phyloP scores from a whole-genome alignment of 2,113 vertebrate genomes.

The Bucco capensis region DNA sequence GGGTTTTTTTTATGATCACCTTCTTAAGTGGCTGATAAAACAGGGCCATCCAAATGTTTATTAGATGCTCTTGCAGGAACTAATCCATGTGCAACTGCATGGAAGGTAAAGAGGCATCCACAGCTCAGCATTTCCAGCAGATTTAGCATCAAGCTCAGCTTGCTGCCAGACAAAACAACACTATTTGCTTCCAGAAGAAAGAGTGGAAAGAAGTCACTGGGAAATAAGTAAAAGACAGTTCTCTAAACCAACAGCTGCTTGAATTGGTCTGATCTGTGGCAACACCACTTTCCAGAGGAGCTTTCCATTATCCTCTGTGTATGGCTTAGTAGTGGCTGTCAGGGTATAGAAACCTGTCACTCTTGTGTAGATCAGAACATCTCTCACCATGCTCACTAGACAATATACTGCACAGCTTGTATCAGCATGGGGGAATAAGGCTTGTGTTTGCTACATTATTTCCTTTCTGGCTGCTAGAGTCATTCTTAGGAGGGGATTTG shows the following conservation, averaged over 20 bases:
- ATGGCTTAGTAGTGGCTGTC: background rate
- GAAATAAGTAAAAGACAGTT: background rate
- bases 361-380: background rate
- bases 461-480: background rate
- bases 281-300: background rate
- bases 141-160: conserved; percentile 18
- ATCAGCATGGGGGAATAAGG: background rate
- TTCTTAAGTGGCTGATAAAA: background rate
- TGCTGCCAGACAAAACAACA: background rate
- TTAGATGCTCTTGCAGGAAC: background rate
- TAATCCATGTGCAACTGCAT: background rate
- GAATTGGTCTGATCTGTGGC: background rate
- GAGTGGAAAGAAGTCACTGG: background rate
- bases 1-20: background rate
- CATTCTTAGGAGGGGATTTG: background rate
- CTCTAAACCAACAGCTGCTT: background rate
- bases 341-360: background rate
- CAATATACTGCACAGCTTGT: background rate
- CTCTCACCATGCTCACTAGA: background rate
- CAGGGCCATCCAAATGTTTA: background rate
- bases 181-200: conserved; percentile 11
- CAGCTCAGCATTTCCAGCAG: background rate
- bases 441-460: background rate
- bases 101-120: background rate
- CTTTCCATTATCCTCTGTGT: background rate